Base-by-base conservation (phyloP, 2,797 vertebrate species). In the Octomys mimax region DNA sequence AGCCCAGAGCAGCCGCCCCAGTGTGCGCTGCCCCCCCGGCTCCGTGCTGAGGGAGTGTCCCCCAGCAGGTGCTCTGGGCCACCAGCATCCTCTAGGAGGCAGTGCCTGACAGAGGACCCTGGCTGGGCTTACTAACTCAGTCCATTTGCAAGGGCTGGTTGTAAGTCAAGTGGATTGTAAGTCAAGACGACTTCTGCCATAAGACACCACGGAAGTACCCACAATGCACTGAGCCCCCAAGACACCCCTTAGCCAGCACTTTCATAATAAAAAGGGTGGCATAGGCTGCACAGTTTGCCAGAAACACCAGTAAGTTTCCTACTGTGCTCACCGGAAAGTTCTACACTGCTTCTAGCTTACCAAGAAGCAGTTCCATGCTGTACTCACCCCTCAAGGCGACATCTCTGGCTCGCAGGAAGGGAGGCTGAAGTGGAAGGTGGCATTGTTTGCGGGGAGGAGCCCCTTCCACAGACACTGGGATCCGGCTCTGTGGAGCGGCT, bases 1-100 rank as follows among this genome's bases (percentile, higher is more conserved):
- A 68, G 36, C 36, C 13, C 13, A 10, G 71, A 0, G 10, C 42
- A 21, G 5, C 0, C 1, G 0, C 70, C 31, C 8, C 78, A 0
- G 3, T 22, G 6, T 26, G 21, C 9, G 28, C 5, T 19, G 28
- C 49, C 42, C 52, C 33, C 33, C 26, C 22, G 57, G 66, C 54
- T 21, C 89, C 10, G 19, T 7, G 4, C 4, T 21, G 9, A 61
- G 59, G 79, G 11, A 6, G 46, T 73, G 4, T n/a, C 57, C 49
- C 59, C 36, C 13, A 19, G 26, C 13, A 6, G 62, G 62, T 4
- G 2, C 49, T 19, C 14, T 28, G 57, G 77, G 73, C 79, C 14
- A 14, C 4, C 7, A 36, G 39, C 12, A 62, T 24, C 24, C 6
- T 46, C 4, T 16, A 46, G 49, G 54, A 71, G 64, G 31, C 2